A percentile compares a stretch with the other conserved stretches of the same genome.
phyloP scores from a whole-genome alignment of 2,113 vertebrate species.

The Ceuthmochares aereus region DNA sequence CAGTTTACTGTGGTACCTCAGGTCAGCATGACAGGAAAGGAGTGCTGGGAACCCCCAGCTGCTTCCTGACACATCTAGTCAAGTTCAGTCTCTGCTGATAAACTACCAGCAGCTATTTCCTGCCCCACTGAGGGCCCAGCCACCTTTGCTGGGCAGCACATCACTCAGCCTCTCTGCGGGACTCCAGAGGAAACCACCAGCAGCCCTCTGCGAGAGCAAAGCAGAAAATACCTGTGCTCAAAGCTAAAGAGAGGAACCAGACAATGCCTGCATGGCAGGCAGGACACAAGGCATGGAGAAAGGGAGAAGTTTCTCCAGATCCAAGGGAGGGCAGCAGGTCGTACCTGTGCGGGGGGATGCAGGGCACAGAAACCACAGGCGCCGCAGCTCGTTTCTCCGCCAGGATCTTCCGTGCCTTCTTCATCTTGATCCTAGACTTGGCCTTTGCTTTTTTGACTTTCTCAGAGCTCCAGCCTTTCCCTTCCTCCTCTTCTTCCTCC shows the following conservation, averaged over 20 bases:
- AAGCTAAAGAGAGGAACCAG: not conserved
- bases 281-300: fast-evolving
- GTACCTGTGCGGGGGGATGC: constrained; percentile 96
- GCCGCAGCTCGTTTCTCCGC: constrained; percentile 96
- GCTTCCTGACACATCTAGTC: not conserved
- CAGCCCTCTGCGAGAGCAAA: not conserved
- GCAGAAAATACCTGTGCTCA: not conserved
- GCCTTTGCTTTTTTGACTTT: constrained; percentile 97
- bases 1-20: not conserved
- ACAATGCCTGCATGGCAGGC: fast-evolving
- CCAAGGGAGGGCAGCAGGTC: fast-evolving
- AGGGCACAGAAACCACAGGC: constrained; percentile 95
- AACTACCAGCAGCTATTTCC: constrained; percentile 12
- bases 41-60: constrained; percentile 33
- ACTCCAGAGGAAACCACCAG: not conserved
- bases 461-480: constrained; percentile 95
- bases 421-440: constrained; percentile 98
- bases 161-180: not conserved
- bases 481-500: constrained; percentile 91
- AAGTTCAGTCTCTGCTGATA: not conserved
- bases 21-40: constrained; percentile 25
- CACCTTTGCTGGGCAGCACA: fast-evolving
- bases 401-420: constrained; percentile 94
- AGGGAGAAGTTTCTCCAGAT: not conserved
- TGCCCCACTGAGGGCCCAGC: not conserved